Evolutionary conservation across 2,797 vertebrate species (phyloP).

Genomic region (Cephalopachus bancanus): DNA sequence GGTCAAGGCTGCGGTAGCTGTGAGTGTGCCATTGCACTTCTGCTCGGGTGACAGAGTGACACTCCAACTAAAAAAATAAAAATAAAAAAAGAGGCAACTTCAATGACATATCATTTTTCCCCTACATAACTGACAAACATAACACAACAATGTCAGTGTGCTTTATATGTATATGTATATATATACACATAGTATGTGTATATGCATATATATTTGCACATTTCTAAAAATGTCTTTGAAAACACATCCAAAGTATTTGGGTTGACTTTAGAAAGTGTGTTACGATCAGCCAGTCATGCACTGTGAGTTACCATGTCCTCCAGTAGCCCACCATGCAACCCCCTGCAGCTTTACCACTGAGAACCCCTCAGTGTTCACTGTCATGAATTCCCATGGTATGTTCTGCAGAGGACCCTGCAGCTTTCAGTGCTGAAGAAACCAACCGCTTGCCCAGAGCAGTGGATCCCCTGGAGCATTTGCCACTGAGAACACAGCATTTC

Average conservation of each 20-base stretch:
- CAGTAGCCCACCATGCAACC: neutral
- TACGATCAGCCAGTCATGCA: neutral
- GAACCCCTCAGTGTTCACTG: neutral
- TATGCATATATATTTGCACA: rapidly evolving
- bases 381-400: neutral
- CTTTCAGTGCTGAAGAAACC: neutral
- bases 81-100: too few species aligned
- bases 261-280: neutral
- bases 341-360: neutral
- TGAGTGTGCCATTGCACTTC: too few species aligned
- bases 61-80: too few species aligned
- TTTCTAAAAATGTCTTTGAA: neutral
- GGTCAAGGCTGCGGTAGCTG: too few species aligned
- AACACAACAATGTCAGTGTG: neutral
- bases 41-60: too few species aligned
- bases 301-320: neutral
- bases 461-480: neutral
- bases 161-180: neutral
- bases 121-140: too few species aligned
- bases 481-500: neutral
- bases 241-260: too few species aligned
- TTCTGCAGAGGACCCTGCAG: neutral
- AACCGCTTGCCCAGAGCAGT: neutral
- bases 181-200: rapidly evolving
- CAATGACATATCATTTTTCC: neutral